Percentiles rank a stretch among this genome's conserved stretches.
Evolutionary conservation across 2,888 invertebrate species (phyloP).

Genomic region (Xanthostigma xanthostigma): DNA sequence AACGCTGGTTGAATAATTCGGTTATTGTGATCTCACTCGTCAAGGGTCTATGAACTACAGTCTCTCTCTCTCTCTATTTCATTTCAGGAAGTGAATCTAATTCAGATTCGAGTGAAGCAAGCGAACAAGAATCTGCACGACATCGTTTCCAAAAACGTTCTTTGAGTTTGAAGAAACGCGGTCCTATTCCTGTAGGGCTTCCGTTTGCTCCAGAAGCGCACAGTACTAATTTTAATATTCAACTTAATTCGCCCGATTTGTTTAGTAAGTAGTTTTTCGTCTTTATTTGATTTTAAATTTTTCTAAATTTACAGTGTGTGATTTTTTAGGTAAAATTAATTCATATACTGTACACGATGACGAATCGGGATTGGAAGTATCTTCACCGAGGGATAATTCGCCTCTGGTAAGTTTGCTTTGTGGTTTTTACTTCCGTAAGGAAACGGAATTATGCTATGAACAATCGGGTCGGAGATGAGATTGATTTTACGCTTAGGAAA

Average conservation of each 20-base stretch:
- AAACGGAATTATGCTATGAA: too few relatives aligned
- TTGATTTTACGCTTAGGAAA: not conserved
- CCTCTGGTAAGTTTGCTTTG: slow-evolving; percentile 33
- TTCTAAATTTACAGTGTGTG: slow-evolving; percentile 7
- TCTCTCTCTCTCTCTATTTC: not conserved
- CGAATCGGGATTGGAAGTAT: slow-evolving; percentile 48
- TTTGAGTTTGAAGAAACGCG: slow-evolving; percentile 28
- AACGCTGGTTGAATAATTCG: too few relatives aligned
- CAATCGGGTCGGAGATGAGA: slow-evolving; percentile 1
- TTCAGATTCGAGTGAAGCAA: slow-evolving; percentile 27
- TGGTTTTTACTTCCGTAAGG: not conserved
- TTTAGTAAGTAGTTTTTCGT: slow-evolving; percentile 18
- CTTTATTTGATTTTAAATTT: slow-evolving; percentile 2
- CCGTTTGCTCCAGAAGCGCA: slow-evolving; percentile 46
- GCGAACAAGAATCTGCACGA: slow-evolving; percentile 24
- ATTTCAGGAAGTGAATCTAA: slow-evolving; percentile 21
- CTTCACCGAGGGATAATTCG: slow-evolving; percentile 48
- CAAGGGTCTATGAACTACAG: too few relatives aligned
- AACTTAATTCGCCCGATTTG: slow-evolving; percentile 26
- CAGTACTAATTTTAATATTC: slow-evolving; percentile 26
- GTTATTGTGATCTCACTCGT: too few relatives aligned
- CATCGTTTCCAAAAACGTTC: slow-evolving; percentile 30
- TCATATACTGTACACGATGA: slow-evolving; percentile 41
- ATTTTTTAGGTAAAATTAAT: slow-evolving; percentile 26
- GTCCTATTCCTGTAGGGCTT: slow-evolving; percentile 19